A percentile compares a stretch with the other conserved stretches of the same genome.
Evolutionary conservation across 1,140 invertebrate species (phyloP).

Genomic region (Platorchestia sp.): DNA sequence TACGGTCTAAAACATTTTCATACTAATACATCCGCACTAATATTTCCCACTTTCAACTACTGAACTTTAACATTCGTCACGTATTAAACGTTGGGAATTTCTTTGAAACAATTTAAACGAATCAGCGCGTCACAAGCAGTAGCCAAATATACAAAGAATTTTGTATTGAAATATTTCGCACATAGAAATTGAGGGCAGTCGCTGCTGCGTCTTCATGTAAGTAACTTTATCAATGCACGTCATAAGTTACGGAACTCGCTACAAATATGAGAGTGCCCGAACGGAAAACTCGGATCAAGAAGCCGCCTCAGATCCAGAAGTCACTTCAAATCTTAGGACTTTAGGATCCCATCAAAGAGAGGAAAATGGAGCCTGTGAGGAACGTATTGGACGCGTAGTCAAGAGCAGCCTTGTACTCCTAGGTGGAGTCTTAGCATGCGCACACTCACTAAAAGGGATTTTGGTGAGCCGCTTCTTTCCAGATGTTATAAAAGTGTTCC

Average conservation of each 20-base stretch:
- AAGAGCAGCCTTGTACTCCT: not conserved
- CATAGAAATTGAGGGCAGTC: not conserved
- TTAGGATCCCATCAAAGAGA: not conserved
- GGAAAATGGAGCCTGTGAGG: not conserved
- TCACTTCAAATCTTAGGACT: slow-evolving; percentile 12
- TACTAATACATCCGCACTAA: too few relatives aligned
- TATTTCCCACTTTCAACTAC: too few relatives aligned
- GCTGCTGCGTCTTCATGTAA: not conserved
- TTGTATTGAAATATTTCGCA: not conserved
- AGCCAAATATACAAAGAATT: not conserved
- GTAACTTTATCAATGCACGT: slow-evolving; percentile 40
- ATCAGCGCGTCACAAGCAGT: not conserved
- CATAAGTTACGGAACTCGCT: slow-evolving; percentile 14
- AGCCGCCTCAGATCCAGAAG: not conserved
- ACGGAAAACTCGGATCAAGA: not conserved
- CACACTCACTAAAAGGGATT: not conserved
- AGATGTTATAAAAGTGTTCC: not conserved
- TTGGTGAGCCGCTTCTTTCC: not conserved
- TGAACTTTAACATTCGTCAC: too few relatives aligned
- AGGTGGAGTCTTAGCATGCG: slow-evolving; percentile 19
- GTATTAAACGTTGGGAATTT: not conserved
- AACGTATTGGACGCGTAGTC: not conserved
- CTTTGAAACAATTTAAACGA: not conserved
- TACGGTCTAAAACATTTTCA: not conserved
- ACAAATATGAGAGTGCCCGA: not conserved